These are phyloP conservation scores for Rhogogaster chlorosoma DNA, from an alignment of 2,888 invertebrate genomes.

Conservation along the genomic window DNA sequence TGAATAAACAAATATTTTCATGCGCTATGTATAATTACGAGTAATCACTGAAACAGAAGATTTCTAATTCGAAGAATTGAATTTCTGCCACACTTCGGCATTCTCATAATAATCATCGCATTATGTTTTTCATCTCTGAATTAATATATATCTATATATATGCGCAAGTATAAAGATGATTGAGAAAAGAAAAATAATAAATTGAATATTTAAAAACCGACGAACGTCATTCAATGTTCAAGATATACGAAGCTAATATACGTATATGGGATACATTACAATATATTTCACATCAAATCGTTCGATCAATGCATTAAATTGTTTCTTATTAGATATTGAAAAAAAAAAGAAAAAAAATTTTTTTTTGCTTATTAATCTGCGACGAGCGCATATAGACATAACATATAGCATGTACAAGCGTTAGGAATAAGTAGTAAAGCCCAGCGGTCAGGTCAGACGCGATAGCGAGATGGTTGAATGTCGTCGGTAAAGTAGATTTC, in stretches of 20 bases:
- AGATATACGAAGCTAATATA: background rate
- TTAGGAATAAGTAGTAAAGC: conserved; percentile 13
- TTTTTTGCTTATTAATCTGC: background rate
- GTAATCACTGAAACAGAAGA: no score
- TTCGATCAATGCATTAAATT: background rate
- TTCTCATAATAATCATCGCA: background rate
- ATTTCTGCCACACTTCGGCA: background rate
- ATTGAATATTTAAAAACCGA: background rate
- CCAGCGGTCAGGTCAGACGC: conserved; percentile 9
- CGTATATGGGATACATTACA: background rate
- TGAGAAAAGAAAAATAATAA: background rate
- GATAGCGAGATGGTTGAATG: background rate
- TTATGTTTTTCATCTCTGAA: background rate
- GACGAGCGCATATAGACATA: background rate
- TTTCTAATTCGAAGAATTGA: background rate
- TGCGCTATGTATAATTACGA: no score
- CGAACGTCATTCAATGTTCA: background rate
- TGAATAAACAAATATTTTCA: no score
- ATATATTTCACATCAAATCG: background rate
- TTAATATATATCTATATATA: no score
- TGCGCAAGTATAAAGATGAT: background rate
- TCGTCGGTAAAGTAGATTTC: background rate
- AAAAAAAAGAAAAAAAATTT: no score
- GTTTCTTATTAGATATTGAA: background rate
- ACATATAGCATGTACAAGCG: background rate